A percentile compares a stretch with the other conserved stretches of the same genome.
Conservation (phyloP, 2,888 invertebrate species). For the Drosophila helvetica region DNA sequence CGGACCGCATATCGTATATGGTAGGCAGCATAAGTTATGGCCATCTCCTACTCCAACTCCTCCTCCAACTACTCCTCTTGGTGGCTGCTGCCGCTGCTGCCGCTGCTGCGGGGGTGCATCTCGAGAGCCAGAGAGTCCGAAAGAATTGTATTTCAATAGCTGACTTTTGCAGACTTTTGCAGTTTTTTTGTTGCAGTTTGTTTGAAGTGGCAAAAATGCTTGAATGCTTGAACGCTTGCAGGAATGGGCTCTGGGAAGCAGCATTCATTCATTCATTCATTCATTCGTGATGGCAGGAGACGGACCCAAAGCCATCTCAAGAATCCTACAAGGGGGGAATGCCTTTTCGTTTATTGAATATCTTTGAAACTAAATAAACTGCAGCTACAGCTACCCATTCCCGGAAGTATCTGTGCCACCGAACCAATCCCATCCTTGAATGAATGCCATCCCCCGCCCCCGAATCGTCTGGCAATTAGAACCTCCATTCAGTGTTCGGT, state of each 20-base stretch:
- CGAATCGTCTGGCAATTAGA: constrained; percentile 30
- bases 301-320: not conserved
- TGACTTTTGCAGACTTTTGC: constrained; percentile 49
- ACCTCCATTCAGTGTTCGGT: constrained; percentile 18
- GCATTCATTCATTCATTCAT: not conserved
- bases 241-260: not conserved
- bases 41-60: not conserved
- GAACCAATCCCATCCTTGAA: not conserved
- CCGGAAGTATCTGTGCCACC: not conserved
- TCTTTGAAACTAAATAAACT: too few relatives aligned
- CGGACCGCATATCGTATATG: constrained; percentile 56
- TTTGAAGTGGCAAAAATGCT: not conserved
- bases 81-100: not conserved
- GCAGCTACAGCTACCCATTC: not conserved
- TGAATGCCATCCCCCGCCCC: too few relatives aligned
- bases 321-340: not conserved
- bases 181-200: not conserved
- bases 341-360: too few relatives aligned
- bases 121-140: constrained; percentile 11
- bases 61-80: not conserved
- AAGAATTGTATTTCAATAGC: constrained; percentile 63
- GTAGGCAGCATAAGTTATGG: constrained; percentile 55
- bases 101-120: constrained; percentile 27
- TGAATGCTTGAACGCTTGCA: not conserved
- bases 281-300: not conserved